Percentiles rank a stretch among this genome's conserved stretches.
phyloP scores from a whole-genome alignment of 2,888 invertebrate species.

The Caenorhabditis virilis region DNA sequence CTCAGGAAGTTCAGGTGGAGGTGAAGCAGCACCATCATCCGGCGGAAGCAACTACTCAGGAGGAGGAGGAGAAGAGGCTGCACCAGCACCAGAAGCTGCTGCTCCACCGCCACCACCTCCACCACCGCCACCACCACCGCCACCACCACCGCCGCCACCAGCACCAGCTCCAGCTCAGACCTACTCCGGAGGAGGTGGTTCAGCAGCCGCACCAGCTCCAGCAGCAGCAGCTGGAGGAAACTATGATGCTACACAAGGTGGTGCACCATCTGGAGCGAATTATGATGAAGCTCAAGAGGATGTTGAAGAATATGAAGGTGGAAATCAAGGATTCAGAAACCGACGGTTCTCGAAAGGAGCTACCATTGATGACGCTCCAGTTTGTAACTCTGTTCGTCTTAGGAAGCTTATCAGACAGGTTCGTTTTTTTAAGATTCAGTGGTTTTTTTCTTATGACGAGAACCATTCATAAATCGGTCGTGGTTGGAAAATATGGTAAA shows the following conservation, averaged over 20 bases:
- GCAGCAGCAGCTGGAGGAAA: conserved; percentile 16
- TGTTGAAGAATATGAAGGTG: conserved; percentile 43
- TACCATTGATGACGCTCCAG: conserved; percentile 23
- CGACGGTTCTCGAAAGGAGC: conserved; percentile 41
- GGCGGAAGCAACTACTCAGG: conserved; percentile 39
- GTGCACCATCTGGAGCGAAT: conserved; percentile 42
- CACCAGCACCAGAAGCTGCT: conserved; percentile 2
- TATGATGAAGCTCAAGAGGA: conserved; percentile 46
- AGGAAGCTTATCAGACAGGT: conserved; percentile 48
- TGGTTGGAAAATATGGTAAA: too few species aligned
- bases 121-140: conserved; percentile 9
- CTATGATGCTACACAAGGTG: conserved; percentile 9
- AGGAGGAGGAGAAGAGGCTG: conserved; percentile 15
- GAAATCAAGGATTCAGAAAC: conserved; percentile 39
- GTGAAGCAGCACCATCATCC: conserved; percentile 17
- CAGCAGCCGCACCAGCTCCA: conserved; percentile 12
- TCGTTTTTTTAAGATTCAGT: too few species aligned
- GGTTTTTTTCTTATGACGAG: too few species aligned
- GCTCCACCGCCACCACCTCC: not conserved
- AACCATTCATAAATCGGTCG: too few species aligned
- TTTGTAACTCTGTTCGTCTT: conserved; percentile 42
- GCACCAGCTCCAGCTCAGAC: conserved; percentile 30
- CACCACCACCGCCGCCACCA: conserved; percentile 33
- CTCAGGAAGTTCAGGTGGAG: conserved; percentile 10
- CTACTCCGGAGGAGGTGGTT: conserved; percentile 36